Evolutionary conservation across 1,140 invertebrate genomes (phyloP).

Genomic region (Apolygus lucorum): DNA sequence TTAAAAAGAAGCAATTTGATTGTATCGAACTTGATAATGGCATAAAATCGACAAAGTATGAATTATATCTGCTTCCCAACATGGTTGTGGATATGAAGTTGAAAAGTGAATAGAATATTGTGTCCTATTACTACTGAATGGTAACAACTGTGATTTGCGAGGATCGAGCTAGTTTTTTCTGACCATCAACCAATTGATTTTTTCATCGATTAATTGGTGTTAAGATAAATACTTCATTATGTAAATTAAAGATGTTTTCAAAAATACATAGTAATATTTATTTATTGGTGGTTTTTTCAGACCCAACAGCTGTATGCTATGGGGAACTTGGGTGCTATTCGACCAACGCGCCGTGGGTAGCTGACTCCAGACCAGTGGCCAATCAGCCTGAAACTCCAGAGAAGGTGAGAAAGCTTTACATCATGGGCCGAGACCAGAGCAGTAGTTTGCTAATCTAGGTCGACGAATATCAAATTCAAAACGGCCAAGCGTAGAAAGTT

Average conservation of each 20-base stretch:
- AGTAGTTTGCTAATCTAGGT: too few species aligned
- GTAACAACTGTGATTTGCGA: not conserved
- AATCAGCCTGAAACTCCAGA: slow-evolving; percentile 59
- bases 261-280: not conserved
- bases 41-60: too few species aligned
- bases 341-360: slow-evolving; percentile 68
- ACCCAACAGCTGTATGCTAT: slow-evolving; percentile 49
- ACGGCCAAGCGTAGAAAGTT: too few species aligned
- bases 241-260: too few species aligned
- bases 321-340: slow-evolving; percentile 75
- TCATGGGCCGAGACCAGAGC: not conserved
- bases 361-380: slow-evolving; percentile 61
- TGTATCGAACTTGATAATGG: too few species aligned
- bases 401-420: slow-evolving; percentile 34
- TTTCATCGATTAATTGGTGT: not conserved
- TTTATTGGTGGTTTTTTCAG: slow-evolving; percentile 19
- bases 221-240: not conserved
- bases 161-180: not conserved
- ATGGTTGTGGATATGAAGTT: too few species aligned
- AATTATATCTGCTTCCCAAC: too few species aligned
- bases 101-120: not conserved
- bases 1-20: too few species aligned
- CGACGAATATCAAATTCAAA: too few species aligned
- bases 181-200: not conserved
- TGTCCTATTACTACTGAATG: not conserved